Conservation (phyloP, 2,797 vertebrate species). For the Clarias fuscus region DNA sequence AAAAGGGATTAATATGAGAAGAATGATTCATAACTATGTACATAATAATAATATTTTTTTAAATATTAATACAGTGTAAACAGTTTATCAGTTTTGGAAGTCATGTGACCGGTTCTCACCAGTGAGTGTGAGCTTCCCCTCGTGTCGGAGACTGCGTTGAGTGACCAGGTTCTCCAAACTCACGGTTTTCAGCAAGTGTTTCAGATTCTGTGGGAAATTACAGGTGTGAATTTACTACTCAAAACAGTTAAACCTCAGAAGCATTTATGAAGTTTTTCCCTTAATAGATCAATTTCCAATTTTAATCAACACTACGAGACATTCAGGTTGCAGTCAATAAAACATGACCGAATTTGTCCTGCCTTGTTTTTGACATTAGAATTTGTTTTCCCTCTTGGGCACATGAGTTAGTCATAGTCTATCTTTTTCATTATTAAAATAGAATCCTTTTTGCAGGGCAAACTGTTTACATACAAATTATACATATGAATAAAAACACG, state of each 20-base stretch:
- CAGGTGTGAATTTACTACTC: not conserved
- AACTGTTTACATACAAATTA: not conserved
- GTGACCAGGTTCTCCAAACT: slow-evolving; percentile 84
- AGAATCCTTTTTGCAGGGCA: not conserved
- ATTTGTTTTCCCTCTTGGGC: not conserved
- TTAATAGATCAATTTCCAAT: not conserved
- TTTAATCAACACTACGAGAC: not conserved
- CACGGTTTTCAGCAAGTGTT: slow-evolving; percentile 83
- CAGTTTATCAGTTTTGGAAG: not conserved
- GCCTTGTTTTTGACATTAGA: not conserved
- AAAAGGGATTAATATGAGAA: not conserved
- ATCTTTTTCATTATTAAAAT: not conserved
- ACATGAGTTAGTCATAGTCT: not conserved
- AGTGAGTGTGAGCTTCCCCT: slow-evolving; percentile 76
- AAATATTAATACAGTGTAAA: not conserved
- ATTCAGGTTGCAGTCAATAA: not conserved
- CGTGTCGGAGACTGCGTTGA: slow-evolving; percentile 81
- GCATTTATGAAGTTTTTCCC: not conserved
- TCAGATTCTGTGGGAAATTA: slow-evolving; percentile 75
- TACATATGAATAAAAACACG: not conserved
- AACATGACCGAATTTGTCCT: not conserved
- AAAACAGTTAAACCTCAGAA: not conserved
- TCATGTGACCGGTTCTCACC: not conserved
- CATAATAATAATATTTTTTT: not conserved
- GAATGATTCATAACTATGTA: not conserved